These are phyloP conservation scores for Neoaliturus tenellus DNA, from an alignment of 2,888 invertebrate genomes.

Conservation along the genomic window DNA sequence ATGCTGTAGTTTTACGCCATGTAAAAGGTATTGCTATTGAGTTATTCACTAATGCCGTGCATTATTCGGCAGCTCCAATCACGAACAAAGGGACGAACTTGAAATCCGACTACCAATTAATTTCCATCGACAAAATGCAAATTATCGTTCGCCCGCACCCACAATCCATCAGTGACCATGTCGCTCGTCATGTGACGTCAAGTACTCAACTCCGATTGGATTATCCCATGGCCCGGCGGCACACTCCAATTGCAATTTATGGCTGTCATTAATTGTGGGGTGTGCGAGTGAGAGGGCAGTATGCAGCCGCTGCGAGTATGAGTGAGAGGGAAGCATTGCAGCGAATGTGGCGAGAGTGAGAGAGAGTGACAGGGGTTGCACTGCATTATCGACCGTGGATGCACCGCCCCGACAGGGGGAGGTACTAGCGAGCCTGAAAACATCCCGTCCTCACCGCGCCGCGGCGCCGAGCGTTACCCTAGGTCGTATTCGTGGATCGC, in stretches of 20 bases:
- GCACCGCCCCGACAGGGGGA: conserved; percentile 52
- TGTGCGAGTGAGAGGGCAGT: conserved; percentile 77
- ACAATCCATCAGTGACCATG: neutral
- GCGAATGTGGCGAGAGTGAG: conserved; percentile 48
- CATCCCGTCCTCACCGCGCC: conserved; percentile 37
- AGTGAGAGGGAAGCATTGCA: too few species aligned
- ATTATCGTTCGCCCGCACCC: neutral
- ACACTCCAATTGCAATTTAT: conserved; percentile 46
- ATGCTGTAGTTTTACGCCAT: too few species aligned
- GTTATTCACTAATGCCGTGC: too few species aligned
- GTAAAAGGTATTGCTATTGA: too few species aligned
- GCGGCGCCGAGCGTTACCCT: conserved; percentile 15
- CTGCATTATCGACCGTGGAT: conserved; percentile 47
- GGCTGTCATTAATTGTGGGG: conserved; percentile 32
- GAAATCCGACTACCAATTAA: conserved; percentile 1
- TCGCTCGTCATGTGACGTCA: neutral
- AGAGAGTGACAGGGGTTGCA: conserved; percentile 41
- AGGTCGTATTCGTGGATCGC: conserved; percentile 22
- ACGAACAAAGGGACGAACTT: neutral
- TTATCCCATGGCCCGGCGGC: conserved; percentile 21
- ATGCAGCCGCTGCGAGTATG: conserved; percentile 74
- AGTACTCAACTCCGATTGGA: conserved; percentile 34
- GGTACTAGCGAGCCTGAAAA: conserved; percentile 53
- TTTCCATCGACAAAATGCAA: conserved; percentile 15
- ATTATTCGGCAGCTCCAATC: too few species aligned